Evolutionary conservation across 2,888 invertebrate genomes (phyloP), one percentile per base, ranked within the genome.

Genomic region (Oxytorus armatus): DNA sequence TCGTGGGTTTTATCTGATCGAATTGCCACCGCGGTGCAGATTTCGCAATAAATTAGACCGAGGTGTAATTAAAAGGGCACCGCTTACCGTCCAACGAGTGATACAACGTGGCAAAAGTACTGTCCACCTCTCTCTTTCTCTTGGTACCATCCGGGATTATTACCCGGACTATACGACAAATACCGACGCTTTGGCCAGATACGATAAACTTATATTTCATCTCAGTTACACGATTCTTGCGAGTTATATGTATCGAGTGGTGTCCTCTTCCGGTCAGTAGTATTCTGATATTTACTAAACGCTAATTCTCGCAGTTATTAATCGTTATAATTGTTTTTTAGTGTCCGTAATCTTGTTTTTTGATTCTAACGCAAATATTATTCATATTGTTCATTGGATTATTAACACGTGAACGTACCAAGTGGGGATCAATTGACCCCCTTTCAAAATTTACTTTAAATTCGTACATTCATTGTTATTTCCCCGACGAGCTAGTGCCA

Each of bases 1-100:
- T 82, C 88, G 88, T 88, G 86, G 88, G 85, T 89, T 89, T 90
- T 90, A 90, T 90, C 90, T 88, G 90, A 90, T 90, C 88, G 88
- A 85, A 87, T 90, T 89, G 90, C 90, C 90, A 90, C 90, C 87
- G 63, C 63, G 90, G 88, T 88, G 89, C 87, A 89, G 89, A 89
- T 89, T 89, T 90, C 86, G 88, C 88, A 87, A 90, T 90, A 90
- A 90, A 90, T 90, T 89, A 87, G 87, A 79, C 82, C 83, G 85
- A 85, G 85, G 83, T 86, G 88, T 89, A 89, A 90, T 90, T 90
- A 90, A 90, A 89, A 89, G 88, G 80, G 83, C 81, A 81, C 79
- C 82, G 63, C 74, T 74, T 74, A 75, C 69, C 77, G 70, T 74
- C 65, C 36, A 14, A n/a, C 68, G 51, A 63, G 77, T 77, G 53